These are phyloP conservation scores for Hartigia nigra DNA, from an alignment of 2,888 invertebrate genomes.

Conservation along the genomic window DNA sequence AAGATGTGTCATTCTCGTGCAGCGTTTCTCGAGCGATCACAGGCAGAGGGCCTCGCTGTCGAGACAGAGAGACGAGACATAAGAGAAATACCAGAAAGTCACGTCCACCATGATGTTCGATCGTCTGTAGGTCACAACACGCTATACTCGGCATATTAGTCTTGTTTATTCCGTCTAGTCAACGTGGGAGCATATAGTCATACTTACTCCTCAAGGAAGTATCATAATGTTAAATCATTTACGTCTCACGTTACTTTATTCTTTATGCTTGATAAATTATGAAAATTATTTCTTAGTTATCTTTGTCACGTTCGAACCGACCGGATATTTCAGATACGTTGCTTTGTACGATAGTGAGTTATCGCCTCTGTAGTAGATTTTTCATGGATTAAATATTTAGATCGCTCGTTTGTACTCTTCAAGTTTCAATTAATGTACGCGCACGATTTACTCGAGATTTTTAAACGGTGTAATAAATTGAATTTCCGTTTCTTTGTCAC, in stretches of 20 bases:
- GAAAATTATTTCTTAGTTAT: not conserved
- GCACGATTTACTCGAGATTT: too few relatives aligned
- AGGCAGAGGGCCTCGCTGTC: constrained; percentile 32
- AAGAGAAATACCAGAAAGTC: constrained; percentile 36
- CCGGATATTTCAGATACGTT: not conserved
- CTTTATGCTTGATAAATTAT: not conserved
- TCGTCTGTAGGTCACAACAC: constrained; percentile 33
- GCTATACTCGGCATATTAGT: not conserved
- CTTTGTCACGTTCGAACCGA: not conserved
- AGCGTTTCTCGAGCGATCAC: constrained; percentile 7
- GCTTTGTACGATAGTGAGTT: not conserved
- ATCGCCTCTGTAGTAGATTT: not conserved
- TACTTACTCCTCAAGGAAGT: not conserved
- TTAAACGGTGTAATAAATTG: not conserved
- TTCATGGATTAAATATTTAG: not conserved
- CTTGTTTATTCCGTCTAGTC: not conserved
- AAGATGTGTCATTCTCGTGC: constrained; percentile 44
- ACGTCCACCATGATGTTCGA: constrained; percentile 48
- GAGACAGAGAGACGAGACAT: constrained; percentile 16
- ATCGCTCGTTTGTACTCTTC: not conserved
- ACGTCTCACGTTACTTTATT: not conserved
- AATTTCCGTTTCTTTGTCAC: not conserved
- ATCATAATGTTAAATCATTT: not conserved
- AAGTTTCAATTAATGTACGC: not conserved
- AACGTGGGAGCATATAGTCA: not conserved